Percentiles rank a stretch among this genome's conserved stretches.
Evolutionary conservation across 2,888 invertebrate genomes (phyloP).

Genomic region (Pinctada fucata): DNA sequence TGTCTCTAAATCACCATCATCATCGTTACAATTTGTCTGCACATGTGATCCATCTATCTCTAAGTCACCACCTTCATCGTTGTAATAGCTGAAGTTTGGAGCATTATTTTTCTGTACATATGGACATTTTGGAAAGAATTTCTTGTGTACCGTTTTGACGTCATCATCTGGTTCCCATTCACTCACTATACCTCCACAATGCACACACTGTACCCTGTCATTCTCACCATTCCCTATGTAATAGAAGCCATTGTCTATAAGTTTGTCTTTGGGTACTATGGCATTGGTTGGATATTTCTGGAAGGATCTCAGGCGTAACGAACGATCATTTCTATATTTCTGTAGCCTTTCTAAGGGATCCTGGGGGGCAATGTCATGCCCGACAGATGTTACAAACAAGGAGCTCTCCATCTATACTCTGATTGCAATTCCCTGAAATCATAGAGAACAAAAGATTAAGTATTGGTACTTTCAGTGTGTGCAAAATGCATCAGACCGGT

Average conservation of each 20-base stretch:
- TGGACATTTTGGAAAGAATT: conserved; percentile 33
- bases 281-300: conserved; percentile 13
- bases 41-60: not conserved
- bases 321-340: not conserved
- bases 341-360: conserved; percentile 14
- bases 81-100: not conserved
- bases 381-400: no score
- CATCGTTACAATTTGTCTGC: not conserved
- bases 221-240: conserved; percentile 24
- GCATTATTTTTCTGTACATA: conserved; percentile 3
- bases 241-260: conserved; percentile 35
- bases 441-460: no score
- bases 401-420: no score
- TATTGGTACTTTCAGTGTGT: no score
- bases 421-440: no score
- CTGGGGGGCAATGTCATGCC: conserved; percentile 11
- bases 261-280: conserved; percentile 7
- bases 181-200: conserved; percentile 32
- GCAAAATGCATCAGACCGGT: no score
- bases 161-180: conserved; percentile 27
- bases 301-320: conserved; percentile 7
- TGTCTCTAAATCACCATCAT: not conserved
- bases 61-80: not conserved
- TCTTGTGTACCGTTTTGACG: conserved; percentile 22
- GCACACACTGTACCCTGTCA: conserved; percentile 38